Evolutionary conservation across 2,113 vertebrate genomes (phyloP), one percentile per base, ranked within the genome.

Genomic region (Oreotragus oreotragus): DNA sequence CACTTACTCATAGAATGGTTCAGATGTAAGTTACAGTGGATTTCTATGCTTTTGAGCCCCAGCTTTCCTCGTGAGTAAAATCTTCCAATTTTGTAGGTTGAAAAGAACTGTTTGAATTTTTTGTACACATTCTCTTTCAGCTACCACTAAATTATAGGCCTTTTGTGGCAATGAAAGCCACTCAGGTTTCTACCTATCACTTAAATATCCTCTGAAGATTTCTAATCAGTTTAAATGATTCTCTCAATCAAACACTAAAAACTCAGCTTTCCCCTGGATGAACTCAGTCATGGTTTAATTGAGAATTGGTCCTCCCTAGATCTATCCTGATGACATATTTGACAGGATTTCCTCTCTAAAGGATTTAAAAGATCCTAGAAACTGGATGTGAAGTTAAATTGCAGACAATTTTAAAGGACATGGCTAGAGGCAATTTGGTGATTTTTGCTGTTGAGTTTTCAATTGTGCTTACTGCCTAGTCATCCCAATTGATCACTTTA

Each of bases 231-330:
- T 45, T 45, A 80, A 84, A 23, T 87, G 36, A 95, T 85, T 19
- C 14, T 77, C 36, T 85, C 55, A 91, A 55, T 77, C 81, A 93
- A 94, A 93, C 49, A 83, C 4, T 64, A 30, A 92, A 97, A 93
- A 91, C 11, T 55, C 19, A 90, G 13, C 30, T 64, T 60, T 91
- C 3, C 30, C 23, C 25, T 60, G 39, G 11, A 91, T 51, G 25
- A 91, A 60, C 64, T 93, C 39, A 80, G 33, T 57, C 33, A 30
- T 57, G 36, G 0, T 45, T 33, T 60, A 47, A 83, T 27, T 94
- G n/a, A 93, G 19, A 80, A 19, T 10, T 19, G 12, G 13, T 66
- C 58, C 30, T 58, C 2, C 4, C 70, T 53, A 5, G 49, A 57
- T 33, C 57, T 91, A 47, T 87, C 28, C 17, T 55, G 51, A 93